phyloP scores from a whole-genome alignment of 2,888 invertebrate genomes.

The Pheosia tremula region DNA sequence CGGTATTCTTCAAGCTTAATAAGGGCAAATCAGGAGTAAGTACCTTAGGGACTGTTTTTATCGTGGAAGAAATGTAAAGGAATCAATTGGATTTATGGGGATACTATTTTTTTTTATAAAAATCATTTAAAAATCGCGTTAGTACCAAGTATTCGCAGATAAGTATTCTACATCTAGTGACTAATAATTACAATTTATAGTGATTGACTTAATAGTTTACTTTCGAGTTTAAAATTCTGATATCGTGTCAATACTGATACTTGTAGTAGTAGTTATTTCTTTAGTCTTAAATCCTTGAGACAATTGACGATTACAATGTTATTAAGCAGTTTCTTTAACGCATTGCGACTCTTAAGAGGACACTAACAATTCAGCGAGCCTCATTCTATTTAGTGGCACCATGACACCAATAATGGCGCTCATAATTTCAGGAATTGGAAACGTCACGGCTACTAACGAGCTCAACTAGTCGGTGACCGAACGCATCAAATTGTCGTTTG shows the following conservation, averaged over 20 bases:
- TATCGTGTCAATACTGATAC: too few species aligned
- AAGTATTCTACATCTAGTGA: too few species aligned
- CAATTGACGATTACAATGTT: neutral
- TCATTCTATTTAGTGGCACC: conserved; percentile 57
- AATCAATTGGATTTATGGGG: neutral
- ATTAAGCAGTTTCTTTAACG: neutral
- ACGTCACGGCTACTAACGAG: conserved; percentile 73
- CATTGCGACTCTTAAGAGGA: neutral
- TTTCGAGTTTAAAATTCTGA: too few species aligned
- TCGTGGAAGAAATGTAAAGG: neutral
- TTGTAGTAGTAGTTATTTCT: too few species aligned
- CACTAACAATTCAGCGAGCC: conserved; percentile 16
- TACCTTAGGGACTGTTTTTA: conserved; percentile 19
- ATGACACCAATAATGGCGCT: conserved; percentile 70
- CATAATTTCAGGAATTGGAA: conserved; percentile 77
- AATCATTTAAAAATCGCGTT: neutral
- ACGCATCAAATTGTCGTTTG: conserved; percentile 67
- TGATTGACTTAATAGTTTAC: too few species aligned
- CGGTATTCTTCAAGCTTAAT: conserved; percentile 44
- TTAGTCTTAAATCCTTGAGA: neutral
- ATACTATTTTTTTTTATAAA: neutral
- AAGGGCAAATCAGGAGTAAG: conserved; percentile 45
- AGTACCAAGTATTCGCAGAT: neutral
- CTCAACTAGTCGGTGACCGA: conserved; percentile 75
- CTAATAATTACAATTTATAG: too few species aligned